Base-by-base conservation (phyloP, 92 coral and sea anemone genomes). In the Meandrina meandrites region DNA sequence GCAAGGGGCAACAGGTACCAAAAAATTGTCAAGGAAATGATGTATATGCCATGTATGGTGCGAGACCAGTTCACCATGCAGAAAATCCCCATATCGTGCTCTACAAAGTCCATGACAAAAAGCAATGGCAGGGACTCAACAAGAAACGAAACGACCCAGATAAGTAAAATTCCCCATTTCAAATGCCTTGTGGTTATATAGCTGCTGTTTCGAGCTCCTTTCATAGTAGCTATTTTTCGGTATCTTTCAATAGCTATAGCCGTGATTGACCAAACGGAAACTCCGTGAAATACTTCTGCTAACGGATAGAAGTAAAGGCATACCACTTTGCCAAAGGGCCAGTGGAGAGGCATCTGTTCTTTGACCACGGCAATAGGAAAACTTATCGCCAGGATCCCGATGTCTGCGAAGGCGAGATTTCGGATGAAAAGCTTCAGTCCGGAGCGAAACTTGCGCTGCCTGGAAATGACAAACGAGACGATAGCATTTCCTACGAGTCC, bases 221-320 rank as follows among this genome's bases (percentile, higher is more conserved):
- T 51, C 31, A 28, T 62, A 4, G 76, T 79, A 28, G 88, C n/a
- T 45, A 86, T 68, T 64, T 87, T 81, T 10, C 87, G 77, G 79
- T 91, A 94, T 48, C 99, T 86, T 28, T 97, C 98, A 21, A 88
- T 89, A 12, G 99, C 98, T 21, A 97, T 95, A 16, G 99, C 99
- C 0, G 95, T 95, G 54, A 97, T 95, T 0, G 94, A 92, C 98
- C 96, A 93, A 19, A 97, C 91, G 0, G 98, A 95, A 0, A 90
- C 95, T 18, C 93, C 98, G 57, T 93, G 93, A 62, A 97, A 97
- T 3, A 96, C 90, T 70, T 97, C 99, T 15, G 94, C 86, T 12
- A 95, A 71, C 3, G 99, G 99, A 62, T 89, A 95, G 14, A 92
- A 75, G 72, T 82, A 93, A 12, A 90, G 81, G 50, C 99, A 97